These are phyloP conservation scores for Caenorhabditis sp. DNA, from an alignment of 2,888 invertebrate genomes.

Conservation along the genomic window DNA sequence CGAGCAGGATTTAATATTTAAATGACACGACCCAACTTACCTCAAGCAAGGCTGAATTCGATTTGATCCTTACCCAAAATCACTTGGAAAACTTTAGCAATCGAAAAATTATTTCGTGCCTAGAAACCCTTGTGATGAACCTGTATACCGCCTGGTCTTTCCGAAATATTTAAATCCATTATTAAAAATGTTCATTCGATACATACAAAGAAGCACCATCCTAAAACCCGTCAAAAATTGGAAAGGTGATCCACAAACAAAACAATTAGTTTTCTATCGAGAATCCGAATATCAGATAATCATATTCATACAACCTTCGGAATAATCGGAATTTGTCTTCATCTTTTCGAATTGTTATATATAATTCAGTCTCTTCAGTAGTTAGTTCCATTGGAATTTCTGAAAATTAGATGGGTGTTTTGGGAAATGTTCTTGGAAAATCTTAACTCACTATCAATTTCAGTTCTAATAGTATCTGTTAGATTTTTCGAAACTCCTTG, in stretches of 20 bases:
- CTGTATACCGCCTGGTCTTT: too few relatives aligned
- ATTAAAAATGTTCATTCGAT: not conserved
- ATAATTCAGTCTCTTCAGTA: slow-evolving; percentile 9
- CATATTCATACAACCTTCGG: slow-evolving; percentile 33
- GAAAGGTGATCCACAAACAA: slow-evolving; percentile 2
- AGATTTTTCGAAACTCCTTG: slow-evolving; percentile 21
- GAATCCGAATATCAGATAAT: slow-evolving; percentile 26
- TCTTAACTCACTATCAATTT: slow-evolving; percentile 19
- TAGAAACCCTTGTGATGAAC: too few relatives aligned
- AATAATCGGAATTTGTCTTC: slow-evolving; percentile 24
- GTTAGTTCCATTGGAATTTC: slow-evolving; percentile 18
- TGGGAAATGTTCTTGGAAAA: not conserved
- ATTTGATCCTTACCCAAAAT: too few relatives aligned
- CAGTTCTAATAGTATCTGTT: slow-evolving; percentile 10
- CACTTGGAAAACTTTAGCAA: too few relatives aligned
- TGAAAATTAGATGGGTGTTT: slow-evolving; percentile 7
- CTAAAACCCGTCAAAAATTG: not conserved
- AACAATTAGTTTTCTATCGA: slow-evolving; percentile 6
- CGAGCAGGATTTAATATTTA: too few relatives aligned
- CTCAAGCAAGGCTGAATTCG: too few relatives aligned
- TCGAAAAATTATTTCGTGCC: too few relatives aligned
- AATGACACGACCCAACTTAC: too few relatives aligned
- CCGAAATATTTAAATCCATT: too few relatives aligned
- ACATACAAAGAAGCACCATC: slow-evolving; percentile 3
- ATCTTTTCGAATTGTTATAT: slow-evolving; percentile 13